phyloP scores from a whole-genome alignment of 2,797 vertebrate genomes.

The Sebastes elongatus region DNA sequence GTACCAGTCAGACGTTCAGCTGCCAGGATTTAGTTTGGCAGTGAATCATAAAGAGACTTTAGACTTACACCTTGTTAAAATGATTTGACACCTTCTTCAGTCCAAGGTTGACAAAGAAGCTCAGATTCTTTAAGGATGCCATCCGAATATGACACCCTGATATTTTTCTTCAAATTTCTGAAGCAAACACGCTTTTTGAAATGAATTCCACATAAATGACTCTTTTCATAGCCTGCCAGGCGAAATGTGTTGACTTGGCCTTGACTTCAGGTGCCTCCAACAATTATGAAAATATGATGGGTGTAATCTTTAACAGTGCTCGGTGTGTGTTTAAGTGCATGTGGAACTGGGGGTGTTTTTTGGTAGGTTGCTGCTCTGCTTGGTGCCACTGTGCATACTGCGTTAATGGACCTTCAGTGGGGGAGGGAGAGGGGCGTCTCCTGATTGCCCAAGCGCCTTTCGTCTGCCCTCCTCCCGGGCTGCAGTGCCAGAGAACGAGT shows the following conservation, averaged over 20 bases:
- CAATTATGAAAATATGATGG: constrained; percentile 81
- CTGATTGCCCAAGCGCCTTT: constrained; percentile 61
- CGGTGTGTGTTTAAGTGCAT: constrained; percentile 58
- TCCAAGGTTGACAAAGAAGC: constrained; percentile 66
- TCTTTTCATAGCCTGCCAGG: constrained; percentile 78
- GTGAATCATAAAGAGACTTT: constrained; percentile 38
- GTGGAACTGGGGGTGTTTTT: constrained; percentile 44
- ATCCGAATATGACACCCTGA: constrained; percentile 59
- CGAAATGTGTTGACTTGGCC: constrained; percentile 79
- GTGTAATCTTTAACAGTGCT: constrained; percentile 66
- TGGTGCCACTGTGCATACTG: constrained; percentile 64
- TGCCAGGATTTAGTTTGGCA: constrained; percentile 64
- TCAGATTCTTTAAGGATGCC: constrained; percentile 62
- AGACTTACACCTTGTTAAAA: constrained; percentile 60
- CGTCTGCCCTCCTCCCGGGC: constrained; percentile 45
- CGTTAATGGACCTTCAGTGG: constrained; percentile 58
- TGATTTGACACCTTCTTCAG: constrained; percentile 56
- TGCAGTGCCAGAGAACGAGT: constrained; percentile 52
- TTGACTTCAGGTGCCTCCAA: constrained; percentile 74
- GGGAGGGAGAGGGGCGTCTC: constrained; percentile 30
- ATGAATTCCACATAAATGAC: constrained; percentile 65
- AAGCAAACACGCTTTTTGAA: constrained; percentile 64
- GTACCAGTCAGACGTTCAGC: constrained; percentile 20
- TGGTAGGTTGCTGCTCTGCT: constrained; percentile 51
- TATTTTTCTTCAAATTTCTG: constrained; percentile 65